A percentile compares a stretch with the other conserved stretches of the same genome.
Evolutionary conservation across 2,888 invertebrate species (phyloP).

Genomic region (Adela reaumurella): DNA sequence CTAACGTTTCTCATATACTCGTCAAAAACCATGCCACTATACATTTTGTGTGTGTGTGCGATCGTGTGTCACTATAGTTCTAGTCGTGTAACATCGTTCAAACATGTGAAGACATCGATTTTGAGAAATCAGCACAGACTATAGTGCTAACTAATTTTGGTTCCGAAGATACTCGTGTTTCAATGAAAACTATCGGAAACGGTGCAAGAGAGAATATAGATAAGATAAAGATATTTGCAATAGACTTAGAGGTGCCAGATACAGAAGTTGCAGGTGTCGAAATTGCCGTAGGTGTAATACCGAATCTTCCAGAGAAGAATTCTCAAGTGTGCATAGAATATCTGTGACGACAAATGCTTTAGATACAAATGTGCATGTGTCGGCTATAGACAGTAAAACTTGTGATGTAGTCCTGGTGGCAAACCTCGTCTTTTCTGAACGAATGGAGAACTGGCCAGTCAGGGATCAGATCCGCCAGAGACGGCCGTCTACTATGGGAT

Average conservation of each 20-base stretch:
- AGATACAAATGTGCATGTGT: constrained; percentile 45
- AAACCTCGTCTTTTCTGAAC: constrained; percentile 83
- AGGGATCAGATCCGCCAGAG: constrained; percentile 92
- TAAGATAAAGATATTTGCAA: background rate
- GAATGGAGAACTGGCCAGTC: constrained; percentile 92
- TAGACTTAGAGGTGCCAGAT: background rate
- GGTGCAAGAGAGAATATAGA: background rate
- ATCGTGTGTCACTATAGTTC: no score
- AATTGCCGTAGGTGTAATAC: no score
- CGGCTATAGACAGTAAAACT: constrained; percentile 24
- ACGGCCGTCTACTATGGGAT: constrained; percentile 70
- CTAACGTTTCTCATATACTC: constrained; percentile 29
- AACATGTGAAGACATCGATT: no score
- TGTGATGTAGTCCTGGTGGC: constrained; percentile 31
- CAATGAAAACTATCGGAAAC: background rate
- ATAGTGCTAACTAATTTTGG: no score
- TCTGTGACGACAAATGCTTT: no score
- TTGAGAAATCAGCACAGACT: no score
- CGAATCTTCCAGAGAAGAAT: no score
- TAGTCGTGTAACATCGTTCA: no score
- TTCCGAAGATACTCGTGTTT: no score
- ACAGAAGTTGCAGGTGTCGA: background rate
- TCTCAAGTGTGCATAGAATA: no score
- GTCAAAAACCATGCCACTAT: constrained; percentile 45
- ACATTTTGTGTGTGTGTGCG: constrained; percentile 20